Percentiles rank a stretch among this genome's conserved stretches.
Evolutionary conservation across 2,888 invertebrate species (phyloP).

Genomic region (Pycnomerus fuliginosus): DNA sequence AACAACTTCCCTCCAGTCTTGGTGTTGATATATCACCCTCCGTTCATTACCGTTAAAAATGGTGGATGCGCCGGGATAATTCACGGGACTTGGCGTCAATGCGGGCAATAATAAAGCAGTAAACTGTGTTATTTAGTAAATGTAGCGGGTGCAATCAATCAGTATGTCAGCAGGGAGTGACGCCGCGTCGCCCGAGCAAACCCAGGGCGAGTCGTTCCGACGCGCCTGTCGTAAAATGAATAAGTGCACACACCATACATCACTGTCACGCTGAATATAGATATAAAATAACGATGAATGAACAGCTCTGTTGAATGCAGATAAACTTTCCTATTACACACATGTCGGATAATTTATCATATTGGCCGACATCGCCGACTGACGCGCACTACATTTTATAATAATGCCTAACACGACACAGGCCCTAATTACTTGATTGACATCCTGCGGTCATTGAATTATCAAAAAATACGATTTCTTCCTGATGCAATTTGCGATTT

Average conservation of each 20-base stretch:
- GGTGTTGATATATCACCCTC: too few relatives aligned
- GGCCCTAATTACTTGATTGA: constrained; percentile 23
- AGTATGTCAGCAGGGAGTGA: constrained; percentile 50
- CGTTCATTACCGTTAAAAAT: too few relatives aligned
- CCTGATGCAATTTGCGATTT: too few relatives aligned
- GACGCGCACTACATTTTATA: constrained; percentile 33
- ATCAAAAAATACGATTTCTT: too few relatives aligned
- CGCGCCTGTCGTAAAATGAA: constrained; percentile 51
- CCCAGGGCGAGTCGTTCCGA: constrained; percentile 44
- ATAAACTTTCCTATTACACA: constrained; percentile 54
- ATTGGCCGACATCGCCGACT: constrained; percentile 35
- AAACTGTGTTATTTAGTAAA: constrained; percentile 52
- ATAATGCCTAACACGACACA: constrained; percentile 18
- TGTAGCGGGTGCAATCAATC: constrained; percentile 52
- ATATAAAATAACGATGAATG: constrained; percentile 55
- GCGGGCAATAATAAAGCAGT: constrained; percentile 48
- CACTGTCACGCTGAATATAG: constrained; percentile 54
- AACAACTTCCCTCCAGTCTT: too few relatives aligned
- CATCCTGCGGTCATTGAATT: too few relatives aligned
- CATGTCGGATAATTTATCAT: constrained; percentile 53
- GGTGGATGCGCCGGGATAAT: too few relatives aligned
- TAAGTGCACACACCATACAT: constrained; percentile 55
- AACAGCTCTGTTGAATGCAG: constrained; percentile 53
- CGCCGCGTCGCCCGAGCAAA: constrained; percentile 40
- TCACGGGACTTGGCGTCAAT: constrained; percentile 18